These are phyloP conservation scores for Tretioscincus oriximinensis DNA, from an alignment of 2,113 vertebrate species.

Conservation along the genomic window DNA sequence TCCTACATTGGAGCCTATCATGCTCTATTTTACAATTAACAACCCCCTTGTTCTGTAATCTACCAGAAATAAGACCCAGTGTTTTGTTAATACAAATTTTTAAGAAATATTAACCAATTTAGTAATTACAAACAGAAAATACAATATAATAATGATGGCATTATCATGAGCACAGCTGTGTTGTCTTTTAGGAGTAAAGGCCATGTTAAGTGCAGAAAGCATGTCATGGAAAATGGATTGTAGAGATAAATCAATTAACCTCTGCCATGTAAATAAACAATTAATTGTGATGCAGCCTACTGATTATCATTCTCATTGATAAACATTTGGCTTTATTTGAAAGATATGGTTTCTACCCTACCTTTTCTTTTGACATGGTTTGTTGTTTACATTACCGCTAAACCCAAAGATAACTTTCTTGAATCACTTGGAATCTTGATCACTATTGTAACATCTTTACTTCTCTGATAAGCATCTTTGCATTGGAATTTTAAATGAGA, in stretches of 20 bases:
- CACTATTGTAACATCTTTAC: slow-evolving; percentile 12
- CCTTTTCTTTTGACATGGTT: neutral
- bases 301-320: neutral
- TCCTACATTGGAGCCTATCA: no score
- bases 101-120: neutral
- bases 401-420: neutral
- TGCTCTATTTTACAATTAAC: no score
- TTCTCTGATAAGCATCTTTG: slow-evolving; percentile 8
- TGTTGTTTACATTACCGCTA: neutral
- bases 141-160: neutral
- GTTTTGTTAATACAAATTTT: neutral
- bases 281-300: slow-evolving; percentile 1
- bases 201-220: accelerated
- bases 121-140: neutral
- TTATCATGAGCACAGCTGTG: slow-evolving; percentile 6
- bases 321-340: neutral
- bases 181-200: neutral
- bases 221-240: slow-evolving; percentile 16
- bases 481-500: neutral
- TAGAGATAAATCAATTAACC: neutral
- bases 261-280: slow-evolving; percentile 2
- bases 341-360: neutral
- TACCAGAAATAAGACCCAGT: neutral
- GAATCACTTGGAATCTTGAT: slow-evolving; percentile 10
- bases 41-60: neutral